Base-by-base conservation (phyloP, 2,113 vertebrate species). In the Tragelaphus buxtoni region DNA sequence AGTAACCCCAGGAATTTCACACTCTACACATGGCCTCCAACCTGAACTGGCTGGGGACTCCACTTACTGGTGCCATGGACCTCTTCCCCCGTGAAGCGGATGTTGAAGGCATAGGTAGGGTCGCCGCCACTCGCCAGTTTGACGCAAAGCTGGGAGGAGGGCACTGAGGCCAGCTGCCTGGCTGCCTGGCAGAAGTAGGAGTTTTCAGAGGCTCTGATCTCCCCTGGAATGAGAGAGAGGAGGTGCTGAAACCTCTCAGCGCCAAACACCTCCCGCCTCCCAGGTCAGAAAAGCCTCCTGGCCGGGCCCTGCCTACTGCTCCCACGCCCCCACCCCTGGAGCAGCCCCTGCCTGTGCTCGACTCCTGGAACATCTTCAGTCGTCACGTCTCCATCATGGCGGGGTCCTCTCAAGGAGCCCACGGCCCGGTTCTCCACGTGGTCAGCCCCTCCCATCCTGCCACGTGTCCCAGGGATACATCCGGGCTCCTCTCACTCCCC, bases 111-210 rank as follows among this genome's bases (percentile, higher is more conserved):
- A 0, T 99, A 99, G 0, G 99, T 99, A 22, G 99, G 99, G 98
- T 99, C 99, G 0, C 99, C 99, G 0, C 99, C 99, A 0, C 99
- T 99, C 77, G 99, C 99, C 60, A 99, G 98, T 56, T 99, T 99
- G 32, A 99, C 99, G 0, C 99, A 99, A 45, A 99, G 99, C 98
- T 99, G 99, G 0, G 99, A 99, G 0, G 99, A 99, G 0, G 99
- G 99, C 42, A 99, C 99, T 0, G 99, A 99, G n/a, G 99, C 98
- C 17, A 99, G 99, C 98, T 99, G 99, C 2, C 99, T 97, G 0
- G 99, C 99, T 0, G 99, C 99, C 98, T 99, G 99, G 86, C 99
- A 99, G 98, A 99, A 99, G 94, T 99, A 99, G 0, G 99, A 99
- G 83, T 99, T 99, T 96, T 99, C 99, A 0, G 99, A 99, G 10